phyloP scores from a whole-genome alignment of 2,888 invertebrate species.

The Melanchra persicariae region DNA sequence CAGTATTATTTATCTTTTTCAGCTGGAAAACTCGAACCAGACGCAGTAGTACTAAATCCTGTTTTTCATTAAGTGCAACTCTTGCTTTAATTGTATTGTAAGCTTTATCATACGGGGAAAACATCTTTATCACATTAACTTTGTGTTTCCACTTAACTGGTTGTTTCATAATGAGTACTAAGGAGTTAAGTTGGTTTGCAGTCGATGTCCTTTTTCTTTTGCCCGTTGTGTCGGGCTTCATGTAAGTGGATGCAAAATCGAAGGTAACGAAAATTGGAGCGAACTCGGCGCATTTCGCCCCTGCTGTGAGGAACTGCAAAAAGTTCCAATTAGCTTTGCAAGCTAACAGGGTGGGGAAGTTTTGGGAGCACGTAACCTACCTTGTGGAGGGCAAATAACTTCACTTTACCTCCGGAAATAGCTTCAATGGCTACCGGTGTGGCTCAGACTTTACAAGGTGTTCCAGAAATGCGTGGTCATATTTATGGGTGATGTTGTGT shows the following conservation, averaged over 20 bases:
- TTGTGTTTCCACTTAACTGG: background rate
- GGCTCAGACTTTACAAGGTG: too few species aligned
- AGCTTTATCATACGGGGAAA: background rate
- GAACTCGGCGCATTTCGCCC: background rate
- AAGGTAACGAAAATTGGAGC: background rate
- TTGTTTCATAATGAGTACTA: background rate
- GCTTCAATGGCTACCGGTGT: background rate
- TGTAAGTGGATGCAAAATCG: conserved; percentile 19
- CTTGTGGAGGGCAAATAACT: background rate
- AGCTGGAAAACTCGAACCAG: background rate
- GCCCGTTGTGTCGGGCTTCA: background rate
- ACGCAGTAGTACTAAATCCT: background rate
- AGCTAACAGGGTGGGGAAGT: background rate
- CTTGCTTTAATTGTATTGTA: background rate
- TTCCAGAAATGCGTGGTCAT: too few species aligned
- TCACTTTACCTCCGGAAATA: too few species aligned
- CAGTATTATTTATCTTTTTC: background rate
- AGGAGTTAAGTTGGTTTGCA: background rate
- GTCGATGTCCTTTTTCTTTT: background rate
- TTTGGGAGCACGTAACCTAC: background rate
- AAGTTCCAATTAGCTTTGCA: conserved; percentile 9
- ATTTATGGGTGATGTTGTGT: too few species aligned
- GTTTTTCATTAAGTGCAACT: background rate
- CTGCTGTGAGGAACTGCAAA: background rate
- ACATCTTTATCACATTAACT: background rate